These are phyloP conservation scores for Sinocyclocheilus maitianheensis DNA, from an alignment of 2,113 vertebrate species.

Conservation along the genomic window DNA sequence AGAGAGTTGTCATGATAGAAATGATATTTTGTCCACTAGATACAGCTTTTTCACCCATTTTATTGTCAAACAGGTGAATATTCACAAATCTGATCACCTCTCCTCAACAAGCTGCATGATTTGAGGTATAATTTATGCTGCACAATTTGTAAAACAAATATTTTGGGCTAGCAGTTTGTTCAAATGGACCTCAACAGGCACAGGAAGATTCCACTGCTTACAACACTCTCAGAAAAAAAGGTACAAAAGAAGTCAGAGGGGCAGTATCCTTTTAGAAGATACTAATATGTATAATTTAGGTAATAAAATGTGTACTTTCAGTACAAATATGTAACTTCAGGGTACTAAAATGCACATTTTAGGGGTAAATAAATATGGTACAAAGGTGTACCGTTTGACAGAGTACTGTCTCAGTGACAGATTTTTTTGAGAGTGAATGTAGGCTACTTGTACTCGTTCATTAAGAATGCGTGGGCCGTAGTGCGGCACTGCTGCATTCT, in stretches of 20 bases:
- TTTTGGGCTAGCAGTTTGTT: background rate
- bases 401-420: too few relatives aligned
- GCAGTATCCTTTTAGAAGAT: too few relatives aligned
- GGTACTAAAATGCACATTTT: too few relatives aligned
- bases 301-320: too few relatives aligned
- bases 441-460: background rate
- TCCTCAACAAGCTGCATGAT: background rate
- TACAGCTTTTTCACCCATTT: background rate
- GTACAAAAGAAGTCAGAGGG: too few relatives aligned
- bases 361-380: too few relatives aligned
- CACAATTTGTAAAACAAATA: background rate
- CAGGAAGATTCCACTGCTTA: background rate
- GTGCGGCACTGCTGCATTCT: constrained; percentile 18
- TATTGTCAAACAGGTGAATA: background rate
- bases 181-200: background rate
- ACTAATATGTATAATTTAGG: too few relatives aligned
- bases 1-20: too few relatives aligned
- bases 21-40: background rate
- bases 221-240: too few relatives aligned
- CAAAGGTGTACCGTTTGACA: too few relatives aligned
- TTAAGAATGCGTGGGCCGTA: constrained; percentile 15
- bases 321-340: too few relatives aligned
- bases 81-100: background rate
- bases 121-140: background rate
- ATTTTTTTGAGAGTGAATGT: background rate